These are phyloP conservation scores for Petaurus breviceps DNA, from an alignment of 2,113 vertebrate species.

Conservation along the genomic window DNA sequence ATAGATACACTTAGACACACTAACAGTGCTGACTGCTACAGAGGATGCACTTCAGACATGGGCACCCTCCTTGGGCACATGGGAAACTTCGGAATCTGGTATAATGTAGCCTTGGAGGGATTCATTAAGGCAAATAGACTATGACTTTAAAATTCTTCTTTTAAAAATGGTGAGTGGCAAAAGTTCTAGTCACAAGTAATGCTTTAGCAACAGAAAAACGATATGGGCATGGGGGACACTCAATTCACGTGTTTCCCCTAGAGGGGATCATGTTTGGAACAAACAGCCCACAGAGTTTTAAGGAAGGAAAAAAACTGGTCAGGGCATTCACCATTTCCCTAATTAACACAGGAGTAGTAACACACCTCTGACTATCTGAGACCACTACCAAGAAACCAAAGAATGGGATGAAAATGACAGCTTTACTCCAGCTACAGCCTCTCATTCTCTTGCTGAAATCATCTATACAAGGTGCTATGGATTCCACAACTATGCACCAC, in stretches of 20 bases:
- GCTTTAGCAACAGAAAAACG: not conserved
- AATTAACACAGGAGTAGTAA: not conserved
- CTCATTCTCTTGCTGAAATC: not conserved
- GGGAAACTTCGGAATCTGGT: not conserved
- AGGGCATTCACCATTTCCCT: not conserved
- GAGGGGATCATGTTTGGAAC: not conserved
- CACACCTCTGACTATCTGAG: not conserved
- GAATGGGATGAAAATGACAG: not conserved
- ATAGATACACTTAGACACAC: not conserved
- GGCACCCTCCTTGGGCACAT: not conserved
- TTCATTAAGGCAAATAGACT: not conserved
- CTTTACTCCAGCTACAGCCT: not conserved
- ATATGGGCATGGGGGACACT: not conserved
- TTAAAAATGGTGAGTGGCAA: not conserved
- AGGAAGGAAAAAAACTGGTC: not conserved
- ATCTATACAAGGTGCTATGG: not conserved
- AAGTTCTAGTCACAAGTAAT: not conserved
- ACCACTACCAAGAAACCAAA: not conserved
- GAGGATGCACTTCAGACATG: not conserved
- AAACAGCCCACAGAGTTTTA: not conserved
- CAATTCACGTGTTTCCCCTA: not conserved
- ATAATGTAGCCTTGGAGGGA: not conserved
- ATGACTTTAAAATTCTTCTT: not conserved
- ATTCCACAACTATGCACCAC: not conserved
- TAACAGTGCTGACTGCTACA: not conserved